Percentiles rank a stretch among this genome's conserved stretches.
Conservation (phyloP, 2,888 invertebrate species). For the Sycophila texana region DNA sequence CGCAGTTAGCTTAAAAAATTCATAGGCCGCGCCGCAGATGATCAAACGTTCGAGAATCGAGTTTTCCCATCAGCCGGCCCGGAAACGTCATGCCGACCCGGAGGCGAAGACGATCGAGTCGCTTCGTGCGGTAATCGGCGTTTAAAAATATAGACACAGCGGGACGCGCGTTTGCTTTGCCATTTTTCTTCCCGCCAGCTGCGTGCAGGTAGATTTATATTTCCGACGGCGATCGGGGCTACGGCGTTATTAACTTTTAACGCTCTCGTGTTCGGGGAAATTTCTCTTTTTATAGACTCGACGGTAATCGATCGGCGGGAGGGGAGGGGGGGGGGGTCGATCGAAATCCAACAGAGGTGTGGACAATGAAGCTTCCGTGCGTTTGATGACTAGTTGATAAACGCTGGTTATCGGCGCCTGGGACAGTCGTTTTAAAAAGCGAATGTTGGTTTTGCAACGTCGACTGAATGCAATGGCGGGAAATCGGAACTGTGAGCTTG, state of each 20-base stretch:
- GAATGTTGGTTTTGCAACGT: too few relatives aligned
- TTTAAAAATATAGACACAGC: not conserved
- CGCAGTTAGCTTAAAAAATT: conserved; percentile 2
- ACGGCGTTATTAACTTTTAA: not conserved
- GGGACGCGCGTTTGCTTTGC: not conserved
- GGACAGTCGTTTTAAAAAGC: too few relatives aligned
- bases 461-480: too few relatives aligned
- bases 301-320: not conserved
- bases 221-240: not conserved
- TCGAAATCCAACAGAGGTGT: too few relatives aligned
- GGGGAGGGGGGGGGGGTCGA: too few relatives aligned
- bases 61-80: not conserved
- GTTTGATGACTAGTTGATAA: too few relatives aligned
- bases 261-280: not conserved
- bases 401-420: too few relatives aligned
- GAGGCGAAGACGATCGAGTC: not conserved
- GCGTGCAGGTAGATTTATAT: not conserved
- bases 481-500: too few relatives aligned
- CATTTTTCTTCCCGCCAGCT: not conserved
- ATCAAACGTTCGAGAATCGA: conserved; percentile 1
- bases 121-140: not conserved
- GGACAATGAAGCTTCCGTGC: too few relatives aligned
- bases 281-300: not conserved
- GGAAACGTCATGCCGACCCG: not conserved
- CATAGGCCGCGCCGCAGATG: not conserved